A percentile compares a stretch with the other conserved stretches of the same genome.
Conservation (phyloP, 2,888 invertebrate genomes). For the Aleiodes alternator region DNA sequence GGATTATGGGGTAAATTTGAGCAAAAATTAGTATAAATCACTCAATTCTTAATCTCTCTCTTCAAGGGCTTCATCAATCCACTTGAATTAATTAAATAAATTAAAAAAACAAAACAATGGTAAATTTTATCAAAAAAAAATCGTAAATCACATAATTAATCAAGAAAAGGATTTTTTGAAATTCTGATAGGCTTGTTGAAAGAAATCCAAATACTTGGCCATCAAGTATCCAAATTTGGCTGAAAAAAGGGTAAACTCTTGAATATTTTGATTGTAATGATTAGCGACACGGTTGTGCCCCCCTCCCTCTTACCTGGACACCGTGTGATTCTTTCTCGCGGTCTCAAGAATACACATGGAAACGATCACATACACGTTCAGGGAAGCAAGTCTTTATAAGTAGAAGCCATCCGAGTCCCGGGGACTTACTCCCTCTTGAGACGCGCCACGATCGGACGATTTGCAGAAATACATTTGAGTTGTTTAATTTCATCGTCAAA, state of each 20-base stretch:
- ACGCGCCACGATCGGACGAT: constrained; percentile 72
- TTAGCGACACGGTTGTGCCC: constrained; percentile 66
- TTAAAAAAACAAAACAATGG: neutral
- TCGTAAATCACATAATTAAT: too few relatives aligned
- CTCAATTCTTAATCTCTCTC: too few relatives aligned
- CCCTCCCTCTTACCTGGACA: constrained; percentile 61
- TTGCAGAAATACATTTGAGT: constrained; percentile 54
- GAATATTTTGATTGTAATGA: constrained; percentile 62
- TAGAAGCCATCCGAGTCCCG: constrained; percentile 74
- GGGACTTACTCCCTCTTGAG: constrained; percentile 75
- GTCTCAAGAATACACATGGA: constrained; percentile 59
- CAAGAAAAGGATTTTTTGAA: too few relatives aligned
- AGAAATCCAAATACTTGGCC: neutral
- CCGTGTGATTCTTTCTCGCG: constrained; percentile 64
- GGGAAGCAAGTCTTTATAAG: constrained; percentile 73
- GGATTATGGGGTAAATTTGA: too few relatives aligned
- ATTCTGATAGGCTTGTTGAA: too few relatives aligned
- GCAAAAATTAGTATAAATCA: too few relatives aligned
- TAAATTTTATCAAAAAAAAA: neutral
- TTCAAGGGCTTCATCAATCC: too few relatives aligned
- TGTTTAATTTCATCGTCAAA: constrained; percentile 4
- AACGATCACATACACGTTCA: constrained; percentile 56
- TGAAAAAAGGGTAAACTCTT: constrained; percentile 23
- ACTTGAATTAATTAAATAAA: too few relatives aligned
- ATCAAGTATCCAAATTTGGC: constrained; percentile 16